Base-by-base conservation (phyloP, 53 echinoderm and acorn worm genomes). In the Mesocentrotus franciscanus region DNA sequence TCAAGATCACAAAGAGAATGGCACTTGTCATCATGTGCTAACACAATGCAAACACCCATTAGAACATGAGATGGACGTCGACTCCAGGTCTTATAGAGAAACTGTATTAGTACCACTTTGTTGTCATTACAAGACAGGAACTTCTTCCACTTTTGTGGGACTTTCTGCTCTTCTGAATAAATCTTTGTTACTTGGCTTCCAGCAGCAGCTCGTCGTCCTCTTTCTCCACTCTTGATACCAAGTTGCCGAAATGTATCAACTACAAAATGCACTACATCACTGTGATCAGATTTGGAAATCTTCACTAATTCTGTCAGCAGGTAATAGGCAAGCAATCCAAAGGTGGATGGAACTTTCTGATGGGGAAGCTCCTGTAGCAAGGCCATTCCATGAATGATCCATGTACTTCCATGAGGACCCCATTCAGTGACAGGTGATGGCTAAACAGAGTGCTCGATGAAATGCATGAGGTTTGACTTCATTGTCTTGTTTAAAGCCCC, bases 81-180 rank as follows among this genome's bases (percentile, higher is more conserved):
- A 24, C 68, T 87, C 95, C 95, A 95, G 13, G 87, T 89, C 49
- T 30, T 74, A 75, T 78, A 92, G 17, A 95, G 57, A 42, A 95
- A 95, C 29, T 56, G 58, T 10, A 95, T 78, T 22, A 95, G 62
- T 32, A 24, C 91, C 34, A 18, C 56, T 55, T 95, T 95, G 79
- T 95, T 95, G 1, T 90, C 78, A 74, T 71, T 74, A 56, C 92
- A 91, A 0, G 79, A 49, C 58, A 95, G 91, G 76, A 95, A 95
- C 92, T 95, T 90, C 79, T 95, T 95, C 95, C 91, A 95, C 81
- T 95, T 92, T n/a, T 95, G 56, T 56, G 95, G 95, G 15, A 71
- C 75, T 75, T 91, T 71, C 58, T 95, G 95, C 8, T 95, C 95
- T 95, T 90, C 60, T n/a, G 58, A 56, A 74, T 71, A 90, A 35